Evolutionary conservation across 2,888 invertebrate genomes (phyloP), one percentile per base, ranked within the genome.

Genomic region (Vesta saturnalis): DNA sequence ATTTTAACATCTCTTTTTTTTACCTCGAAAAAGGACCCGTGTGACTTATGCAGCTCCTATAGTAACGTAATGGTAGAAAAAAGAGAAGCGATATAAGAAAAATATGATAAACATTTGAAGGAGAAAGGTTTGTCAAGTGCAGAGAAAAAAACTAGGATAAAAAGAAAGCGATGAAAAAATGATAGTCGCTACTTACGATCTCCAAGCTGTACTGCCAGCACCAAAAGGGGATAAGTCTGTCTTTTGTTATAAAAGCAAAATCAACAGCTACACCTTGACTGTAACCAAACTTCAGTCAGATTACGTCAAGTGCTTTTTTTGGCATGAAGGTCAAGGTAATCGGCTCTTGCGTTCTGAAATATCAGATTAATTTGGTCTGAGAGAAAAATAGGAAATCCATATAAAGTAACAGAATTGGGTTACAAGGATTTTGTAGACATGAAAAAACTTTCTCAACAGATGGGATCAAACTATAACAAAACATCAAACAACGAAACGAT

Each of bases 81-180:
- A n/a, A n/a, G n/a, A n/a, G n/a, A n/a, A n/a, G n/a, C n/a, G n/a
- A n/a, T n/a, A n/a, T n/a, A 43, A 43, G 43, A 43, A 43, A 43
- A 43, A 43, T 43, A 43, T 43, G 43, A 43, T 43, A 43, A 43
- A 43, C 43, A 43, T 43, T 43, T 43, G 43, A 43, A 43, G 43
- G 43, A n/a, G 43, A 43, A 43, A 43, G n/a, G 43, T 43, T 43
- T 43, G 10, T 43, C 43, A 43, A 5, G 43, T 5, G 43, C 10
- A 43, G 43, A 43, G 43, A 43, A 43, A 43, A 3, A 43, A 43
- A 12, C n/a, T n/a, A 43, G 43, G 43, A 43, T 43, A 10, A n/a
- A n/a, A 43, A 43, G 43, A 43, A 43, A 43, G 43, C 43, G 14
- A 43, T 10, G 14, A 12, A 43, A 43, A 43, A 12, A 23, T 23